Conservation (phyloP, 2,113 vertebrate species). For the Entomyzon cyanotis region DNA sequence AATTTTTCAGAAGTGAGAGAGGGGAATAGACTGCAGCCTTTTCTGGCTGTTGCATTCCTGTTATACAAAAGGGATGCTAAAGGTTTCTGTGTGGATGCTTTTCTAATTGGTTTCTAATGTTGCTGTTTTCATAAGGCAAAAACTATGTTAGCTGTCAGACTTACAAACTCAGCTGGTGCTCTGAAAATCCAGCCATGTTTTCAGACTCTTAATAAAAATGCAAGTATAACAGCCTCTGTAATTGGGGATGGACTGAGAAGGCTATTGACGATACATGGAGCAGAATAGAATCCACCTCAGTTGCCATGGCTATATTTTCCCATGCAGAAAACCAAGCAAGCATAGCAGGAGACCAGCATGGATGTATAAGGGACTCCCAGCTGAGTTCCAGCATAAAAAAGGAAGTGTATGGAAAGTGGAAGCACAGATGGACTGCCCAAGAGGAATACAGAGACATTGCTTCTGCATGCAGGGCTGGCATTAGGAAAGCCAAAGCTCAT, state of each 20-base stretch:
- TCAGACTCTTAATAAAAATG: conserved; percentile 7
- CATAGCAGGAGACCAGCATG: neutral
- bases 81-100: neutral
- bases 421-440: neutral
- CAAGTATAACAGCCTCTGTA: neutral
- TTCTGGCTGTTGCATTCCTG: neutral
- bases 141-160: neutral
- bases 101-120: neutral
- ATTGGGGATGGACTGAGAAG: neutral
- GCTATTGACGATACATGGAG: neutral
- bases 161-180: neutral
- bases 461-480: neutral
- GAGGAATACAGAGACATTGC: neutral
- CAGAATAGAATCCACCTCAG: conserved; percentile 10
- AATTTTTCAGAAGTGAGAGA: conserved; percentile 10
- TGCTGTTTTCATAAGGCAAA: neutral
- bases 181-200: conserved; percentile 15
- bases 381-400: neutral
- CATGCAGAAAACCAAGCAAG: neutral
- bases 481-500: neutral
- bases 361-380: neutral
- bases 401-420: neutral
- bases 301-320: conserved; percentile 29
- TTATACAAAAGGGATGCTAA: neutral
- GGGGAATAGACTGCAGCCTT: neutral